These are phyloP conservation scores for Rhegmatorhina hoffmannsi DNA, from an alignment of 2,113 vertebrate genomes.

Conservation along the genomic window DNA sequence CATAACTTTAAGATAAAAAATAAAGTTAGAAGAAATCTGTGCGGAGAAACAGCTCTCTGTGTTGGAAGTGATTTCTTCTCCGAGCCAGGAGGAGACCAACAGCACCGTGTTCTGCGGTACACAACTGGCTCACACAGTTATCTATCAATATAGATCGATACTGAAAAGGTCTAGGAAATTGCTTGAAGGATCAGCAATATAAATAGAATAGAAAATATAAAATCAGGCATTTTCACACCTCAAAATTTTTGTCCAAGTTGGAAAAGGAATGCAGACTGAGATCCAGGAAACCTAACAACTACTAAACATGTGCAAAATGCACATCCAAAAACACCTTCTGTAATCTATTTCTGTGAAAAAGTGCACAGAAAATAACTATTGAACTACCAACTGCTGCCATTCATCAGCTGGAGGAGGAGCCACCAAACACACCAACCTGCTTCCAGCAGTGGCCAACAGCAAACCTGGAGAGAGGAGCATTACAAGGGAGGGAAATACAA, in stretches of 20 bases:
- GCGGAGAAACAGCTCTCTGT: background rate
- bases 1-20: background rate
- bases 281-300: background rate
- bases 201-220: background rate
- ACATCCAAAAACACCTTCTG: background rate
- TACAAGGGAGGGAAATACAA: background rate
- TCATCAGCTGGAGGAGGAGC: background rate
- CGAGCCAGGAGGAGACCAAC: background rate
- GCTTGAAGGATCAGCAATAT: background rate
- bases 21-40: background rate
- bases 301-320: background rate
- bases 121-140: background rate
- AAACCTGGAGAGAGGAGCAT: background rate
- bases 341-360: background rate
- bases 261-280: background rate
- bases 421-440: background rate
- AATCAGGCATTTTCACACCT: background rate
- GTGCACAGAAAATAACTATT: background rate
- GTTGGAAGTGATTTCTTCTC: background rate
- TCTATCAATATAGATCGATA: background rate
- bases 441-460: background rate
- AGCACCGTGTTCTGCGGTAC: background rate
- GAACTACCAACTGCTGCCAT: background rate
- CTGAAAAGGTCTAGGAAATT: background rate
- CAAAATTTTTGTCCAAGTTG: accelerated